phyloP scores from a whole-genome alignment of 1,140 invertebrate species.

The Leptestheria dahalacensis region DNA sequence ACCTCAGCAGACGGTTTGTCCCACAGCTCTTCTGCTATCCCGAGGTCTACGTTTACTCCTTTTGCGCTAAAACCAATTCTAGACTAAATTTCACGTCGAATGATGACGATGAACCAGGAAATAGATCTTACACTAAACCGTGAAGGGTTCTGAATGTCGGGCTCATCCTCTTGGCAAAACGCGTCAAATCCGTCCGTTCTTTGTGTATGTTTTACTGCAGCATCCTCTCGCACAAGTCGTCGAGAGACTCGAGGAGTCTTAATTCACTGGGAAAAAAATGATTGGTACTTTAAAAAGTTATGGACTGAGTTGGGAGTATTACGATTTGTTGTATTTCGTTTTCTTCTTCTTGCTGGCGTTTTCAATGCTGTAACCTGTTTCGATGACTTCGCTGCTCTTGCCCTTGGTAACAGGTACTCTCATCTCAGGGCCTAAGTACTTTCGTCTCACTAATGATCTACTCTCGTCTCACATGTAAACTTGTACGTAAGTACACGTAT shows the following conservation, averaged over 20 bases:
- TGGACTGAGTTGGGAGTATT: too few species aligned
- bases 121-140: constrained; percentile 56
- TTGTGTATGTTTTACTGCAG: constrained; percentile 90
- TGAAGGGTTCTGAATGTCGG: constrained; percentile 91
- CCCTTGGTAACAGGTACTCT: too few species aligned
- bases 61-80: constrained; percentile 60
- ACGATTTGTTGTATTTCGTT: constrained; percentile 17
- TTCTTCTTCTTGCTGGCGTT: constrained; percentile 57
- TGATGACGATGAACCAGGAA: too few species aligned
- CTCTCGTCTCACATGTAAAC: too few species aligned
- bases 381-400: constrained; percentile 70
- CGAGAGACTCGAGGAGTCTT: constrained; percentile 72
- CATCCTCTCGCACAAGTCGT: constrained; percentile 76
- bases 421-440: too few species aligned
- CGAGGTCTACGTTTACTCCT: constrained; percentile 93
- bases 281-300: too few species aligned
- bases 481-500: too few species aligned
- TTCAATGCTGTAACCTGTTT: constrained; percentile 83
- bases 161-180: constrained; percentile 92
- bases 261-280: constrained; percentile 44
- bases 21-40: constrained; percentile 91
- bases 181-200: constrained; percentile 73
- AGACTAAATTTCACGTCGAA: too few species aligned
- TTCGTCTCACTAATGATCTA: too few species aligned
- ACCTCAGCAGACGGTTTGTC: constrained; percentile 92